Percentiles rank a stretch among this genome's conserved stretches.
Evolutionary conservation across 2,888 invertebrate species (phyloP).

Genomic region (Tenodera sinensis): DNA sequence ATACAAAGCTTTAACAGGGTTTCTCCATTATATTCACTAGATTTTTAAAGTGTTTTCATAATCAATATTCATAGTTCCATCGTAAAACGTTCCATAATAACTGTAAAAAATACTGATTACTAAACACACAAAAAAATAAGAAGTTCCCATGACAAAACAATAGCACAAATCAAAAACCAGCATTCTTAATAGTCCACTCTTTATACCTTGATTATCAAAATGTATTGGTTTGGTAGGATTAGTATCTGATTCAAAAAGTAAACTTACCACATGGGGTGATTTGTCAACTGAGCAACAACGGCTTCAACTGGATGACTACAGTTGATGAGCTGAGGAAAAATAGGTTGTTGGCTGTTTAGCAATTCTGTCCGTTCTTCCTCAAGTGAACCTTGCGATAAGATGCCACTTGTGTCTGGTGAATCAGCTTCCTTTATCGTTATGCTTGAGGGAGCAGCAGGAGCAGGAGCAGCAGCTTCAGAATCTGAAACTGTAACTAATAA

Average conservation of each 20-base stretch:
- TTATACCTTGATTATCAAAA: no score
- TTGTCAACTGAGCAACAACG: neutral
- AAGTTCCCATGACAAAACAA: no score
- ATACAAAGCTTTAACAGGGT: no score
- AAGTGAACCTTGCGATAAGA: neutral
- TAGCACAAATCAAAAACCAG: no score
- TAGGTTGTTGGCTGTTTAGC: neutral
- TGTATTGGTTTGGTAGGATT: no score
- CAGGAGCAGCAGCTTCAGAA: neutral
- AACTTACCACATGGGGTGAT: neutral
- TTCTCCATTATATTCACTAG: no score
- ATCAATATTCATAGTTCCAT: no score
- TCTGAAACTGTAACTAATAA: neutral
- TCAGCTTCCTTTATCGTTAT: neutral
- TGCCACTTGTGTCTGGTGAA: neutral
- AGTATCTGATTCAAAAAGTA: neutral
- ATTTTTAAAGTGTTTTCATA: no score
- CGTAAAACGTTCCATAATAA: no score
- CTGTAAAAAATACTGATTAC: no score
- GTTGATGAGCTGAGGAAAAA: neutral
- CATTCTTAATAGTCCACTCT: no score
- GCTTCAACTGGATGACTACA: neutral
- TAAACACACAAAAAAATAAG: no score
- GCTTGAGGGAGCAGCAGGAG: neutral
- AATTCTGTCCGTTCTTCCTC: neutral